Percentiles rank a stretch among this genome's conserved stretches.
These are phyloP conservation scores for Chelonoidis abingdonii DNA, from an alignment of 2,113 vertebrate genomes.

Conservation along the genomic window DNA sequence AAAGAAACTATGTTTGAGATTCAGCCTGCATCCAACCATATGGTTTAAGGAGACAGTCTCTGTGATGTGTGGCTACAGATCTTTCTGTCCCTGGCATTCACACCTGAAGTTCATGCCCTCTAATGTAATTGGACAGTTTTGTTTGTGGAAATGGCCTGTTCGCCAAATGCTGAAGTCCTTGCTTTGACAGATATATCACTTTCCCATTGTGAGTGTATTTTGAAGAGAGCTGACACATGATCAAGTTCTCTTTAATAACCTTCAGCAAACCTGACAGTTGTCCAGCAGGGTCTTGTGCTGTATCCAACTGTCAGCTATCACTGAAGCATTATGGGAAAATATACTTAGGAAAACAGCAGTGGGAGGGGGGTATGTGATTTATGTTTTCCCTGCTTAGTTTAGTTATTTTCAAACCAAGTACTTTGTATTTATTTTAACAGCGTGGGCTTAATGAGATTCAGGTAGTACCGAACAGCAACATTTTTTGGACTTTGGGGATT, in stretches of 20 bases:
- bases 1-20: slow-evolving; percentile 55
- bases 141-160: slow-evolving; percentile 83
- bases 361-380: slow-evolving; percentile 47
- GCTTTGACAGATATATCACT: slow-evolving; percentile 91
- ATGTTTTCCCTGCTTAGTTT: slow-evolving; percentile 24
- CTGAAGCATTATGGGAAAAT: slow-evolving; percentile 63
- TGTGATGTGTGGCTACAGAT: slow-evolving; percentile 49
- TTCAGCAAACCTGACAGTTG: slow-evolving; percentile 82
- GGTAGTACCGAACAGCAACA: background rate
- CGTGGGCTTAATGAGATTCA: background rate
- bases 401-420: background rate
- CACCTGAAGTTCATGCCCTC: slow-evolving; percentile 86
- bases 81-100: slow-evolving; percentile 72
- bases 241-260: slow-evolving; percentile 84
- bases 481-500: background rate
- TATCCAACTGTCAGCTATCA: slow-evolving; percentile 67
- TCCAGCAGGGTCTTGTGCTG: slow-evolving; percentile 73
- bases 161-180: slow-evolving; percentile 86
- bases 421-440: background rate
- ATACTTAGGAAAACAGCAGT: slow-evolving; percentile 44
- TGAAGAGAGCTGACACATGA: slow-evolving; percentile 83
- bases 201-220: slow-evolving; percentile 82
- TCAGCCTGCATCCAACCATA: slow-evolving; percentile 65
- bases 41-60: slow-evolving; percentile 68
- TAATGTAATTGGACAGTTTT: slow-evolving; percentile 92